Percentiles rank a stretch among this genome's conserved stretches.
Evolutionary conservation across 1,140 invertebrate species (phyloP).

Genomic region (Yoshiicerus persimilis): DNA sequence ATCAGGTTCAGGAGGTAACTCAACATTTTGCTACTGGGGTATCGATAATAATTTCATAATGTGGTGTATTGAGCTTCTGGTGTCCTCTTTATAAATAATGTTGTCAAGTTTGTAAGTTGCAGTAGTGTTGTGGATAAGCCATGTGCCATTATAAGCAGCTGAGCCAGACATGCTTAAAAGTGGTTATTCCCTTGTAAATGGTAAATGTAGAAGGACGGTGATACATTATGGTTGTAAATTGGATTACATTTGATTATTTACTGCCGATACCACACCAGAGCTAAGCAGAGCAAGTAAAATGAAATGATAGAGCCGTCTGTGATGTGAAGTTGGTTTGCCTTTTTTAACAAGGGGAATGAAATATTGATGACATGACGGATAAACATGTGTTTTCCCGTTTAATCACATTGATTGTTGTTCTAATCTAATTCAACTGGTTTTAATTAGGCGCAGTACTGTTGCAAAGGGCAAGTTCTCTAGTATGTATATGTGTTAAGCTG

Average conservation of each 20-base stretch:
- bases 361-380: constrained; percentile 16
- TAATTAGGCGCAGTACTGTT: neutral
- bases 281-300: neutral
- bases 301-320: neutral
- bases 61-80: neutral
- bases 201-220: neutral
- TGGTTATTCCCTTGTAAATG: neutral
- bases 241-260: neutral
- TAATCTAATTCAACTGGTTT: constrained; percentile 3
- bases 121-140: neutral
- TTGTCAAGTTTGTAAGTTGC: neutral
- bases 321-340: neutral
- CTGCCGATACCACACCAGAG: neutral
- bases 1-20: neutral
- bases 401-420: neutral
- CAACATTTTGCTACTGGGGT: neutral
- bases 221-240: constrained; percentile 14
- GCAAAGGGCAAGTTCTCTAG: neutral
- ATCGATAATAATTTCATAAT: neutral
- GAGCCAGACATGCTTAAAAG: neutral
- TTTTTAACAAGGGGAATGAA: neutral
- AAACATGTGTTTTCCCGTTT: constrained; percentile 4
- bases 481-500: neutral
- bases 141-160: neutral
- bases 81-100: neutral